These are phyloP conservation scores for Physocephala rufipes DNA, from an alignment of 2,888 invertebrate species.

Conservation along the genomic window DNA sequence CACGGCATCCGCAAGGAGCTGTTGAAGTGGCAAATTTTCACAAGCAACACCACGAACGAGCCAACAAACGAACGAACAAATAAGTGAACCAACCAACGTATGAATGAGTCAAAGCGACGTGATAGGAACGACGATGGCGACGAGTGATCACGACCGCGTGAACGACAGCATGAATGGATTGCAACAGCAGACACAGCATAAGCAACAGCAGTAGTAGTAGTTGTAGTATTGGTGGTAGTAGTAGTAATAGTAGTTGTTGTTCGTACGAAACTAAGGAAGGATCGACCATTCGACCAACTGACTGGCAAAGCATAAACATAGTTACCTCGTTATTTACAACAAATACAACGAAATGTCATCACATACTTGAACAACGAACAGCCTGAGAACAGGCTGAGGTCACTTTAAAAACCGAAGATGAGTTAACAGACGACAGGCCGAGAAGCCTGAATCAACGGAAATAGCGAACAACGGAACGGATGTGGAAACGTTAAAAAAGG, in stretches of 20 bases:
- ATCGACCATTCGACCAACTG: slow-evolving; percentile 11
- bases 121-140: slow-evolving; percentile 16
- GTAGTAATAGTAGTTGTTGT: slow-evolving; percentile 11
- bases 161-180: neutral
- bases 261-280: slow-evolving; percentile 41
- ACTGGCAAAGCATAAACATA: slow-evolving; percentile 35
- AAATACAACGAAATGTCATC: slow-evolving; percentile 65
- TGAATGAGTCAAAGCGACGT: neutral
- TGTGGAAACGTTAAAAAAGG: slow-evolving; percentile 30
- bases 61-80: slow-evolving; percentile 18
- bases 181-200: slow-evolving; percentile 25
- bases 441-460: neutral
- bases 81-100: no score
- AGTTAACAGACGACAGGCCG: neutral
- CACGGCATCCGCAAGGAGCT: slow-evolving; percentile 65
- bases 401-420: slow-evolving; percentile 2
- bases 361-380: slow-evolving; percentile 61
- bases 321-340: slow-evolving; percentile 61
- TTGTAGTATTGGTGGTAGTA: neutral
- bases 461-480: slow-evolving; percentile 29
- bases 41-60: slow-evolving; percentile 57
- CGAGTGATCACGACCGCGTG: slow-evolving; percentile 31
- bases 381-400: slow-evolving; percentile 27
- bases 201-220: slow-evolving; percentile 1
- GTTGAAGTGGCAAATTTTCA: slow-evolving; percentile 65